phyloP scores from a whole-genome alignment of 2,888 invertebrate genomes.

The Slavum lentiscoides region DNA sequence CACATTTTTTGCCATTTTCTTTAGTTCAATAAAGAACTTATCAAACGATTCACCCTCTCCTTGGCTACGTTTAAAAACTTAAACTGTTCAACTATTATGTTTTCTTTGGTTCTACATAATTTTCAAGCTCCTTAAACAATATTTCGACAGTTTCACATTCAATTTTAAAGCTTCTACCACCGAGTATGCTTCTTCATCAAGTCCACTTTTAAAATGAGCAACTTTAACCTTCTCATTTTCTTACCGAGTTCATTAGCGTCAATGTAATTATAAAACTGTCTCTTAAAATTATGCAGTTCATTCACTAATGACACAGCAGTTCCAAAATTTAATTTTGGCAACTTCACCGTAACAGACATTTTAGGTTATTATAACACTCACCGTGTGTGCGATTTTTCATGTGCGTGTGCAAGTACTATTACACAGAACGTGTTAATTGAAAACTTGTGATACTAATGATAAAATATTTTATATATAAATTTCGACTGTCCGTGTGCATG shows the following conservation, averaged over 20 bases:
- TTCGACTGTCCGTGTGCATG: too few relatives aligned
- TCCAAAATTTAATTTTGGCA: conserved; percentile 9
- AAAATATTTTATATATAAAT: too few relatives aligned
- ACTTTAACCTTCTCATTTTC: conserved; percentile 1
- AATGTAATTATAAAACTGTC: conserved; percentile 10
- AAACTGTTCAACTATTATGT: conserved; percentile 56
- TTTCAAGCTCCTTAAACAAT: background rate
- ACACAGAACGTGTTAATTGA: too few relatives aligned
- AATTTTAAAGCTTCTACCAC: conserved; percentile 4
- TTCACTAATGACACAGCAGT: background rate
- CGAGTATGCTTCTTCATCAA: conserved; percentile 3
- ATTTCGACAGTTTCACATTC: background rate
- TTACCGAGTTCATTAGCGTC: conserved; percentile 8
- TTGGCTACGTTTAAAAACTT: conserved; percentile 57
- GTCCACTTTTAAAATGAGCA: background rate
- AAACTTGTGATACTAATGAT: too few relatives aligned
- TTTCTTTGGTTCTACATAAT: conserved; percentile 54
- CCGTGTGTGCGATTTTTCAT: too few relatives aligned
- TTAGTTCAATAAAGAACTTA: conserved; percentile 57
- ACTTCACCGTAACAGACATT: background rate
- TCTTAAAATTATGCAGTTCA: background rate
- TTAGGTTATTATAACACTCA: too few relatives aligned
- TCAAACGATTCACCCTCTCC: conserved; percentile 57
- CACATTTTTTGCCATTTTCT: conserved; percentile 56
- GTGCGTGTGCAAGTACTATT: too few relatives aligned